Evolutionary conservation across 2,888 invertebrate genomes (phyloP), one percentile per base, ranked within the genome.

Genomic region (Oligia latruncula): DNA sequence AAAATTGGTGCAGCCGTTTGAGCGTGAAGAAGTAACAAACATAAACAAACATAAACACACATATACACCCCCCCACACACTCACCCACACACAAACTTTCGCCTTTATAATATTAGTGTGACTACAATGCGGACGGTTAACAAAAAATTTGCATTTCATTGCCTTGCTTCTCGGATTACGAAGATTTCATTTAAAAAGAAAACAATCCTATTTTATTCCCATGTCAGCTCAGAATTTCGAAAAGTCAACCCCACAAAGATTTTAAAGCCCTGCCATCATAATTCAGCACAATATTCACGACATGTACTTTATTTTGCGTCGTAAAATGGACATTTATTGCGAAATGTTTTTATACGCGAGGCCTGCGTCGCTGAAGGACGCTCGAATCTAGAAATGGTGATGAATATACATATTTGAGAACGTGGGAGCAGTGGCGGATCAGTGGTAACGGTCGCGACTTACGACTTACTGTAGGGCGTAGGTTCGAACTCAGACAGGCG

Each of bases 251-350:
- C 52, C 29, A 76, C 82, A 66, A 86, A 86, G 74, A 66, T 78
- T 86, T 78, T 73, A 78, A 67, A 73, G 60, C 49, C 78, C 72
- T 13, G 62, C 29, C 60, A 60, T 83, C 74, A 86, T 75, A 83
- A 84, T 83, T 66, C 65, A 64, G 49, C 68, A 52, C 70, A 73
- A 83, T 86, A 86, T 86, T 83, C 78, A 84, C 78, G 74, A 84
- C 66, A 62, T 64, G 58, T 64, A 71, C 75, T 78, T 84, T 82
- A 83, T 84, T 83, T 75, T 46, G 65, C 49, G 70, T 40, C 83
- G 64, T 83, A 84, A 84, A 84, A 70, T 66, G 83, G 72, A 75
- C 87, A 75, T 84, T 84, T 84, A 86, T 83, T 84, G 74, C 83
- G 64, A 77, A 84, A 83, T 83, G 72, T 86, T 84, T 84, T 84